A percentile compares a stretch with the other conserved stretches of the same genome.
phyloP scores from a whole-genome alignment of 2,888 invertebrate species.

The Patella caerulea region DNA sequence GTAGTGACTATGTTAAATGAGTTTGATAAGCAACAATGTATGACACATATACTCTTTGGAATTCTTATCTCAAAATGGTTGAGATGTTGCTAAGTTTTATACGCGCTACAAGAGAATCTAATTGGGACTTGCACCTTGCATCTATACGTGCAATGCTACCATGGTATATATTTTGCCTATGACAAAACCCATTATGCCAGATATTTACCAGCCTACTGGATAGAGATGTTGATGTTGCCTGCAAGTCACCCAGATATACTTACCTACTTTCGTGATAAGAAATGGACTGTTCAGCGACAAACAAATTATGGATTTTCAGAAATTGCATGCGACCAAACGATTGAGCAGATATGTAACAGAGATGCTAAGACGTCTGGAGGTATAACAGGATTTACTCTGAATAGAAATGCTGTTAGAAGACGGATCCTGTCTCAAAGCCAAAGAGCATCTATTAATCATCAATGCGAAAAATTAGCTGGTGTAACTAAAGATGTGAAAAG shows the following conservation, averaged over 20 bases:
- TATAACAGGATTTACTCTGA: constrained; percentile 21
- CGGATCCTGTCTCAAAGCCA: constrained; percentile 26
- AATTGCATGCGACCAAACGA: constrained; percentile 26
- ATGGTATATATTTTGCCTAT: constrained; percentile 32
- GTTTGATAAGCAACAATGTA: not conserved
- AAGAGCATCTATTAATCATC: constrained; percentile 14
- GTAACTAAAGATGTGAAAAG: not conserved
- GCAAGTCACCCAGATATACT: constrained; percentile 22
- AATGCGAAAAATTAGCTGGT: constrained; percentile 25
- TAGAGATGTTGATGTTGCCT: constrained; percentile 36
- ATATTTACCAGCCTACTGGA: constrained; percentile 31
- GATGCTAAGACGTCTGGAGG: constrained; percentile 31
- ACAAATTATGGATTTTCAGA: constrained; percentile 17
- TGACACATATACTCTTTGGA: constrained; percentile 27
- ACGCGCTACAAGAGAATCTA: constrained; percentile 23
- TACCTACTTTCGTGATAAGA: constrained; percentile 10
- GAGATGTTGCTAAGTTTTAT: constrained; percentile 23
- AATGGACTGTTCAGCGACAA: constrained; percentile 22
- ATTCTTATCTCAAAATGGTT: constrained; percentile 28
- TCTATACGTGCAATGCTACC: constrained; percentile 21
- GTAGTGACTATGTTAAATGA: not conserved
- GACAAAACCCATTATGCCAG: constrained; percentile 29
- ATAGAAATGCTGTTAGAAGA: constrained; percentile 24
- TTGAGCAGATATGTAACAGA: constrained; percentile 30
- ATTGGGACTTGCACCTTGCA: constrained; percentile 30